phyloP scores from a whole-genome alignment of 2,113 vertebrate genomes.

The Lepisosteus oculatus region DNA sequence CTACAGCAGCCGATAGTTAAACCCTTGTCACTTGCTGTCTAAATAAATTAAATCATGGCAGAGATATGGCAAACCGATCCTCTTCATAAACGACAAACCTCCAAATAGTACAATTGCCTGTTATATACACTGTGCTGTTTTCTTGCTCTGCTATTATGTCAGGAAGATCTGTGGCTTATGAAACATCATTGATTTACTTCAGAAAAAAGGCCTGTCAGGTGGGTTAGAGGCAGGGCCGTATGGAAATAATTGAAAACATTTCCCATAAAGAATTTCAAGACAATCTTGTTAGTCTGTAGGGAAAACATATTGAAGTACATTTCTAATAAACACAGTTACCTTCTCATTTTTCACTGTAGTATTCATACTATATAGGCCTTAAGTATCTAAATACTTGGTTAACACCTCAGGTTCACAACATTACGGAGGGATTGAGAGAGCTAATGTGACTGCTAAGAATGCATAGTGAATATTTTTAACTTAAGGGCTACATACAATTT shows the following conservation, averaged over 20 bases:
- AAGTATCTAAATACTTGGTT: background rate
- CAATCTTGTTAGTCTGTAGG: background rate
- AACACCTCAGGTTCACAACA: background rate
- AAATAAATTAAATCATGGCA: background rate
- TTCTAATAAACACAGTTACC: background rate
- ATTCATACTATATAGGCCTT: background rate
- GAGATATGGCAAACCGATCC: too few species aligned
- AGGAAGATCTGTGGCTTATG: background rate
- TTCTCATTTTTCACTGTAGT: background rate
- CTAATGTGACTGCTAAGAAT: too few species aligned
- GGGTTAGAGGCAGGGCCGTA: background rate
- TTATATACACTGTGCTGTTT: background rate
- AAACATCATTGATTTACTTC: background rate
- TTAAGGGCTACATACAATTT: too few species aligned
- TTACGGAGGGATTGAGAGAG: background rate
- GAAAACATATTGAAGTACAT: background rate
- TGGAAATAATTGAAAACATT: background rate
- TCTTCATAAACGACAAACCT: background rate
- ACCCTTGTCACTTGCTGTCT: background rate
- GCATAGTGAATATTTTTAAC: too few species aligned
- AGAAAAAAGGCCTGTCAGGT: background rate
- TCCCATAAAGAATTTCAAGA: background rate
- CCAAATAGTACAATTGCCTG: background rate
- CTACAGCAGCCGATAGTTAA: too few species aligned
- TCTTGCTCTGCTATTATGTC: background rate